Evolutionary conservation across 1,140 invertebrate genomes (phyloP).

Genomic region (Thaumetopoea pityocampa): DNA sequence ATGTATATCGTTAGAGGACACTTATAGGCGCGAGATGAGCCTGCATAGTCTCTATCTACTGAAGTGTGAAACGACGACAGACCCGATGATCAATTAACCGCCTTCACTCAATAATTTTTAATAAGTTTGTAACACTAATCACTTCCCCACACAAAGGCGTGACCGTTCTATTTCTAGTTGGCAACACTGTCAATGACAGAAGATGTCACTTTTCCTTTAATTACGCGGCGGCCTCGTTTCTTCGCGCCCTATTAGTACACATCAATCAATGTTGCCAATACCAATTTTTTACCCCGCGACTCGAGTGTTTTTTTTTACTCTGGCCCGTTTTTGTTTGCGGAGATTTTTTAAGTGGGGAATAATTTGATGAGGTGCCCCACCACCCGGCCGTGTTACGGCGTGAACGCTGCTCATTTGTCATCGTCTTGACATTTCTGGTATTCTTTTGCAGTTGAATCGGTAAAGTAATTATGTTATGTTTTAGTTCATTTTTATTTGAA

Average conservation of each 20-base stretch:
- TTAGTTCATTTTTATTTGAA: conserved; percentile 35
- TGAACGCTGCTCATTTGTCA: conserved; percentile 71
- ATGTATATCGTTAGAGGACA: conserved; percentile 11
- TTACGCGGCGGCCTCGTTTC: conserved; percentile 68
- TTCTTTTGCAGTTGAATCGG: conserved; percentile 71
- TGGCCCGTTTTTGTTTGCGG: conserved; percentile 71
- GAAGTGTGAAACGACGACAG: conserved; percentile 30
- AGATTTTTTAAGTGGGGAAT: conserved; percentile 74
- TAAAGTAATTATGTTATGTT: conserved; percentile 73
- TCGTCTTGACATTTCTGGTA: conserved; percentile 75
- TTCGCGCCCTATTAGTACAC: conserved; percentile 74
- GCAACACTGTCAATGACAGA: conserved; percentile 62
- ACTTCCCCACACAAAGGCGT: conserved; percentile 64
- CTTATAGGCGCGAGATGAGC: conserved; percentile 7
- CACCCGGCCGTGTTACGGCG: conserved; percentile 67
- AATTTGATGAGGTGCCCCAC: conserved; percentile 75
- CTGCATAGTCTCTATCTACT: conserved; percentile 6
- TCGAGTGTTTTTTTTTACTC: conserved; percentile 65
- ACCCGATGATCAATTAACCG: conserved; percentile 57
- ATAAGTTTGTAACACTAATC: conserved; percentile 69
- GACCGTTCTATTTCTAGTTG: conserved; percentile 67
- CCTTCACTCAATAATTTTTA: conserved; percentile 74
- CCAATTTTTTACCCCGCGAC: conserved; percentile 67
- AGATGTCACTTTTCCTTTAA: conserved; percentile 73
- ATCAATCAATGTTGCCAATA: conserved; percentile 76